Percentiles rank a stretch among this genome's conserved stretches.
Conservation (phyloP, 2,797 vertebrate species). For the Sebastolobus altivelis region DNA sequence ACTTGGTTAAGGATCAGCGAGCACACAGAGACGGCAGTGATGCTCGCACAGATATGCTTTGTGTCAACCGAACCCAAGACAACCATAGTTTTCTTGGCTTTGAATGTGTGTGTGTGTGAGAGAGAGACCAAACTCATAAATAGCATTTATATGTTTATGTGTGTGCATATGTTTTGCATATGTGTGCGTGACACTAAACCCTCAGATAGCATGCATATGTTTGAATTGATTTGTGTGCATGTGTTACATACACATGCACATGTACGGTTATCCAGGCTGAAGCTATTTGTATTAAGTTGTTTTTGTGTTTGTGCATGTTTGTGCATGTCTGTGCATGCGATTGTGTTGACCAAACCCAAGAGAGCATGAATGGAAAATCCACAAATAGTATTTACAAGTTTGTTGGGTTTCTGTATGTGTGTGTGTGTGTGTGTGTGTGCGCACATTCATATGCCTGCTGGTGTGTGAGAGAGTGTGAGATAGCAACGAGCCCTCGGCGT, state of each 20-base stretch:
- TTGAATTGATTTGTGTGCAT: slow-evolving; percentile 35
- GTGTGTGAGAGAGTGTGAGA: slow-evolving; percentile 58
- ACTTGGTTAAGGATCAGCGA: slow-evolving; percentile 57
- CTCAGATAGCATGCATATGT: slow-evolving; percentile 12
- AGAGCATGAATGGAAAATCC: slow-evolving; percentile 37
- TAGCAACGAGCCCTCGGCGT: slow-evolving; percentile 60
- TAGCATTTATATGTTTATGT: slow-evolving; percentile 38
- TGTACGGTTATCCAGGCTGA: neutral
- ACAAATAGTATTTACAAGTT: slow-evolving; percentile 53
- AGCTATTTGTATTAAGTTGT: slow-evolving; percentile 18
- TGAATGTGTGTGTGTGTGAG: neutral
- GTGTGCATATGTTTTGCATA: slow-evolving; percentile 54
- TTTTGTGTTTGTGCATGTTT: slow-evolving; percentile 15
- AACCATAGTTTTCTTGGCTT: slow-evolving; percentile 17
- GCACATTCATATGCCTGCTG: slow-evolving; percentile 16
- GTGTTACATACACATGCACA: neutral
- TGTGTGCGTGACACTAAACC: slow-evolving; percentile 35
- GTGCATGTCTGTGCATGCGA: slow-evolving; percentile 14
- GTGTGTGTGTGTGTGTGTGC: neutral
- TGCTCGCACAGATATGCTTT: slow-evolving; percentile 55
- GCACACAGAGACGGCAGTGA: slow-evolving; percentile 50
- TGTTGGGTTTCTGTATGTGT: slow-evolving; percentile 6
- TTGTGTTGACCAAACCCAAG: slow-evolving; percentile 21
- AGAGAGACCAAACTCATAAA: slow-evolving; percentile 44
- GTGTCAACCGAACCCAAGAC: slow-evolving; percentile 41